phyloP scores from a whole-genome alignment of 2,113 vertebrate genomes.

The Physeter macrocephalus region DNA sequence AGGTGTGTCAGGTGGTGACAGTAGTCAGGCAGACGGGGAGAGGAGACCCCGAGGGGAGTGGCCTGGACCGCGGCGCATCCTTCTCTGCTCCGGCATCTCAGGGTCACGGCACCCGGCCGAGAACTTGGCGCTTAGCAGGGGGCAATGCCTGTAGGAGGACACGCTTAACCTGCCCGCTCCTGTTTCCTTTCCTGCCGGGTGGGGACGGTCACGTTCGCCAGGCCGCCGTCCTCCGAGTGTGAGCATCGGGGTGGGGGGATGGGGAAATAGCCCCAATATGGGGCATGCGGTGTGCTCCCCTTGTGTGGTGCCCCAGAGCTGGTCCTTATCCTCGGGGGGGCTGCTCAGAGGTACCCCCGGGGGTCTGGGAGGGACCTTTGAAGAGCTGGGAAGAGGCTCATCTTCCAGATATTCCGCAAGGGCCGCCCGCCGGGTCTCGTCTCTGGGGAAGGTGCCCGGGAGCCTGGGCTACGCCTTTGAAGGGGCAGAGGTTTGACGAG shows the following conservation, averaged over 20 bases:
- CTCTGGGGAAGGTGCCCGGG: accelerated
- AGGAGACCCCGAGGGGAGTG: accelerated
- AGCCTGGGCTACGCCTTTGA: neutral
- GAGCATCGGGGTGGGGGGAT: accelerated
- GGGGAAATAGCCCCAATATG: accelerated
- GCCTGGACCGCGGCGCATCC: accelerated
- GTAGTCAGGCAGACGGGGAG: neutral
- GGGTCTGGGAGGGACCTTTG: neutral
- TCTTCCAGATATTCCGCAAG: accelerated
- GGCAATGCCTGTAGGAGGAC: accelerated
- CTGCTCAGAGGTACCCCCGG: accelerated
- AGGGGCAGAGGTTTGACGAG: neutral
- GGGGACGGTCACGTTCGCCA: too few relatives aligned
- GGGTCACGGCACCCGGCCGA: accelerated
- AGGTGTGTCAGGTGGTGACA: neutral
- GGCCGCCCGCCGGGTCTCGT: accelerated
- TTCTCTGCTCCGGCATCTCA: accelerated
- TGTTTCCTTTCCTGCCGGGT: accelerated
- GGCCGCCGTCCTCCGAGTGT: accelerated
- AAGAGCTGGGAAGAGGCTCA: accelerated
- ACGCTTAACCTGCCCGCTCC: accelerated
- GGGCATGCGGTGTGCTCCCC: accelerated
- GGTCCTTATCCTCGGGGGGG: neutral
- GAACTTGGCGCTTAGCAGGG: accelerated
- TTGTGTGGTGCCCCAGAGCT: accelerated